phyloP scores from a whole-genome alignment of 2,113 vertebrate species.

The Narcine bancroftii region DNA sequence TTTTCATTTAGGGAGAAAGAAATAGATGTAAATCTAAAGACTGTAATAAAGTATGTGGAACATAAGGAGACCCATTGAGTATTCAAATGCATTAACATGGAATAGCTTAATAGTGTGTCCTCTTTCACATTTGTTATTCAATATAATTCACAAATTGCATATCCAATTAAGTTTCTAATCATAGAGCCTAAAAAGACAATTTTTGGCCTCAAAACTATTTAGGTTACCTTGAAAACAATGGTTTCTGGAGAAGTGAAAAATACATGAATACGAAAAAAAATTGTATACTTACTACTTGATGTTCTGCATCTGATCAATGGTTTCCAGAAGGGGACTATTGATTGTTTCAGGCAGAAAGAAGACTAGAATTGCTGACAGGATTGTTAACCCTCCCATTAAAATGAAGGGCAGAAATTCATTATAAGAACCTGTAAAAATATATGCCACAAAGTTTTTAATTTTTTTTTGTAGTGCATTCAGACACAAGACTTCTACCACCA shows the following conservation, averaged over 20 bases:
- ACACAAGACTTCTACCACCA: too few relatives aligned
- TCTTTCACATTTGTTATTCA: background rate
- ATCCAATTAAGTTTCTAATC: background rate
- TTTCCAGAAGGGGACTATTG: slow-evolving; percentile 19
- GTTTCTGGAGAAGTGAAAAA: background rate
- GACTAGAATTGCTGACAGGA: background rate
- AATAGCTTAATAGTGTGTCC: background rate
- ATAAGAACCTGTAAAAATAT: slow-evolving; percentile 18
- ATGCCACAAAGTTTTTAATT: background rate
- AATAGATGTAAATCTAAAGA: too few relatives aligned
- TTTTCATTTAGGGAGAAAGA: too few relatives aligned
- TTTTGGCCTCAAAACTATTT: background rate
- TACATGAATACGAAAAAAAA: background rate
- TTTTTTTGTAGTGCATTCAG: too few relatives aligned
- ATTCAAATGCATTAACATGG: background rate
- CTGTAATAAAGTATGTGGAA: too few relatives aligned
- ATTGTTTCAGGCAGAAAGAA: slow-evolving; percentile 13
- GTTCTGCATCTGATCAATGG: slow-evolving; percentile 14
- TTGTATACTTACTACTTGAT: background rate
- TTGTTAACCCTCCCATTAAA: background rate
- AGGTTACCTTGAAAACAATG: background rate
- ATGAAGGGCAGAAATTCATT: slow-evolving; percentile 32
- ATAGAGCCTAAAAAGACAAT: background rate
- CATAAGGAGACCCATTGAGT: too few relatives aligned
- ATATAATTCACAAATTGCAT: background rate